Conservation (phyloP, 2,888 invertebrate species). For the Mamestra brassicae region DNA sequence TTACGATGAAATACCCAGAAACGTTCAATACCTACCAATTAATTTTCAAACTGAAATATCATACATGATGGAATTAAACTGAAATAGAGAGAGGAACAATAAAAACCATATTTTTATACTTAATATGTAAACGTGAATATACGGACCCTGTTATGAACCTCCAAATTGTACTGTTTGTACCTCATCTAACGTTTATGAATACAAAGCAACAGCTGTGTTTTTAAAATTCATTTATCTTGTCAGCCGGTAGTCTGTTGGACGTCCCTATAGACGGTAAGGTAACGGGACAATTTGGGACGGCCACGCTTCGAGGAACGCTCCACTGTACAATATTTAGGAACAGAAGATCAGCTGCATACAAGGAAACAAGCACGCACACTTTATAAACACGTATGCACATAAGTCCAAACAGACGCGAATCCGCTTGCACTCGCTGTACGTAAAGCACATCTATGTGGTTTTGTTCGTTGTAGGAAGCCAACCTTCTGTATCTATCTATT, state of each 20-base stretch:
- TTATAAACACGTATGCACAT: background rate
- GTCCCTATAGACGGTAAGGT: conserved; percentile 51
- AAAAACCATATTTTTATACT: background rate
- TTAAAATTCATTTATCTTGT: conserved; percentile 61
- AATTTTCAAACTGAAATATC: background rate
- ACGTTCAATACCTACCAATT: background rate
- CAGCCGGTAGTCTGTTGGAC: conserved; percentile 51
- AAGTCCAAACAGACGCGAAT: background rate
- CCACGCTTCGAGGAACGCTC: conserved; percentile 27
- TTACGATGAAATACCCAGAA: background rate
- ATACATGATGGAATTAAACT: background rate
- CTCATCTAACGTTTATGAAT: conserved; percentile 45
- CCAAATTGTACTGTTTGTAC: conserved; percentile 26
- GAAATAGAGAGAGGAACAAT: conserved; percentile 20
- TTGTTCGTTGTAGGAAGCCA: background rate
- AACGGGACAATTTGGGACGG: conserved; percentile 56
- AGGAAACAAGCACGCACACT: background rate
- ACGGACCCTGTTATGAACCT: conserved; percentile 36
- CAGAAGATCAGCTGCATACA: conserved; percentile 8
- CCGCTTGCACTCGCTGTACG: background rate
- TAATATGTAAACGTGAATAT: conserved; percentile 27
- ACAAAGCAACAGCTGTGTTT: conserved; percentile 56
- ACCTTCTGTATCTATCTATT: conserved; percentile 7
- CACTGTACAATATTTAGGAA: background rate
- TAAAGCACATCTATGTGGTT: background rate